Evolutionary conservation across 2,888 invertebrate genomes (phyloP), one percentile per base, ranked within the genome.

Genomic region (Thecocarcelia acutangulata): DNA sequence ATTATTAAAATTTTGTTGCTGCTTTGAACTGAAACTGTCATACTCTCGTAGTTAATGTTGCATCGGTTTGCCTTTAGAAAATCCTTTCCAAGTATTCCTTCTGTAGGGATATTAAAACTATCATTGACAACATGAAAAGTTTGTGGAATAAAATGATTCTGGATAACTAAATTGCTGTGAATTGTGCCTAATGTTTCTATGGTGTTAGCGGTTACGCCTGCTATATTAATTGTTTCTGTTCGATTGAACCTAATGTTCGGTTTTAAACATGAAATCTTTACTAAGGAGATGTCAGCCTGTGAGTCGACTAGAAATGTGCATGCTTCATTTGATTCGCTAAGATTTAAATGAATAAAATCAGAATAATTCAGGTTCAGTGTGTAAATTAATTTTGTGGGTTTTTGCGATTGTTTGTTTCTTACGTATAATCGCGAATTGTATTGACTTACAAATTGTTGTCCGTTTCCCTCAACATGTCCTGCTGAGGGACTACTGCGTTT

Each of bases 401-500:
- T 21, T n/a, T 40, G 5, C 2, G 40, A n/a, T n/a, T n/a, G n/a
- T n/a, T n/a, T 3, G 0, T 19, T 5, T 40, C 13, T 19, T 40
- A 1, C 21, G 19, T n/a, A n/a, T n/a, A n/a, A 19, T 40, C 40
- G 59, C n/a, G 21, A 1, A 9, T 59, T 4, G 3, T 48, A 37
- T 11, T 3, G 17, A 64, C 19, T 28, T 33, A 1, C 15, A 17
- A 33, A 17, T 13, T 48, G 12, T 50, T 5, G 8, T 50, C 24
- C 15, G 12, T 40, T 15, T 66, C 66, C 66, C 37, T 37, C 40
- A 66, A 52, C 50, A 50, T 13, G 0, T 21, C 52, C 17, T 52
- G 64, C 37, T 64, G 64, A 37, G 64, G 64, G 37, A 5, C 17
- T 13, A 33, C 52, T 42, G 54, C 68, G 44, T 68, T 54, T 54